phyloP scores from a whole-genome alignment of 1,140 invertebrate genomes.

The Colletes latitarsis region DNA sequence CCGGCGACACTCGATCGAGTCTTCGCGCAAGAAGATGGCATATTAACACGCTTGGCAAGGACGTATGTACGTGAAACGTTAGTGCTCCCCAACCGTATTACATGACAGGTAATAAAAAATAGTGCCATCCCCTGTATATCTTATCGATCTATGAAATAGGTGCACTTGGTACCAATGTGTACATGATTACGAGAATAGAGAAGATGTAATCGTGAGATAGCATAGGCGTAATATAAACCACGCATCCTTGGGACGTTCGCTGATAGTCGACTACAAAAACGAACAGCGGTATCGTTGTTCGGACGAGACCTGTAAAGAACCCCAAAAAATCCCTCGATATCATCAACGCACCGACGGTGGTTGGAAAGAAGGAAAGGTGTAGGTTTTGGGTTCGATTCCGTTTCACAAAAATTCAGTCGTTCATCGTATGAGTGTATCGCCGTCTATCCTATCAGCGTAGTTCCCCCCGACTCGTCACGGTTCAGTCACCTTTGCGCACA shows the following conservation, averaged over 20 bases:
- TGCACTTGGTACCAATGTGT: constrained; percentile 27
- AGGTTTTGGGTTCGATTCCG: no score
- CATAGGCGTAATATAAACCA: constrained; percentile 10
- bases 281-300: background rate
- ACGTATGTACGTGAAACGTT: constrained; percentile 25
- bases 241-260: constrained; percentile 4
- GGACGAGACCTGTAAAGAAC: background rate
- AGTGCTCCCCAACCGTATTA: constrained; percentile 40
- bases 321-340: constrained; percentile 36
- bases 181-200: constrained; percentile 16
- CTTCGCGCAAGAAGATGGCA: constrained; percentile 21
- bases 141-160: constrained; percentile 31
- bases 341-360: constrained; percentile 31
- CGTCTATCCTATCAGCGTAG: background rate
- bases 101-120: constrained; percentile 39
- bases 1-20: background rate
- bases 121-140: constrained; percentile 38
- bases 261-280: constrained; percentile 20
- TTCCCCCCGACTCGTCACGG: background rate
- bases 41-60: constrained; percentile 45
- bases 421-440: background rate
- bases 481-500: background rate
- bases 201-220: constrained; percentile 6
- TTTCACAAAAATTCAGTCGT: background rate
- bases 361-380: constrained; percentile 50